Evolutionary conservation across 2,113 vertebrate genomes (phyloP), one percentile per base, ranked within the genome.

Genomic region (Scopus umbretta): DNA sequence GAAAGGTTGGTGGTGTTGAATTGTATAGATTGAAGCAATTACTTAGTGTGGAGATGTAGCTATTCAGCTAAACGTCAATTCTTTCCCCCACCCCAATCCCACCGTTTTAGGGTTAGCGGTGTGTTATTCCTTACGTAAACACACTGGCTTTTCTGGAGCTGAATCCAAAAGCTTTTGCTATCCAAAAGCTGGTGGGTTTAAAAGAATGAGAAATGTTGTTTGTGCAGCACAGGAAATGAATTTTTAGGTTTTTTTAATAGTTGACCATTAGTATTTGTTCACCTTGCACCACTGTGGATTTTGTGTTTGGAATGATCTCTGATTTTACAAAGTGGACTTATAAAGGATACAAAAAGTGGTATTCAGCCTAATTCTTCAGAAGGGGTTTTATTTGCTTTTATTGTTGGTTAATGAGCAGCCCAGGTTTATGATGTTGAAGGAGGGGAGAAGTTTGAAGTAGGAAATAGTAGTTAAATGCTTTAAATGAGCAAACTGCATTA

Each of bases 51-150:
- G 55, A 50, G 45, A 20, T 45, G 29, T 2, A 19, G 32, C 15
- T 47, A 32, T 61, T 74, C 9, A 16, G 36, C 32, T 76, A 45
- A 82, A 88, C 9, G 10, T 13, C 38, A 21, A 5, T 25, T 59
- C 21, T 71, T 63, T 73, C 16, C 12, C 6, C 9, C 6, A 11
- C 30, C 66, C n/a, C 50, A 73, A 21, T 17, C 21, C 40, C 15
- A 3, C 47, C 9, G 0, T 73, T 20, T 50, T 50, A 3, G 49
- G 8, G 3, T 42, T 62, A 61, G 17, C 0, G 2, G 6, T n/a
- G 25, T 80, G 18, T 58, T 85, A 7, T 27, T 62, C 47, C 23
- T 88, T 71, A 38, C 53, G 26, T 61, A 63, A 74, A 26, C 17
- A 12, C 21, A 14, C 18, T 53, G 68, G 13, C 42, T 59, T 43